Base-by-base conservation (phyloP, 2,797 vertebrate genomes). In the Agapornis canus region DNA sequence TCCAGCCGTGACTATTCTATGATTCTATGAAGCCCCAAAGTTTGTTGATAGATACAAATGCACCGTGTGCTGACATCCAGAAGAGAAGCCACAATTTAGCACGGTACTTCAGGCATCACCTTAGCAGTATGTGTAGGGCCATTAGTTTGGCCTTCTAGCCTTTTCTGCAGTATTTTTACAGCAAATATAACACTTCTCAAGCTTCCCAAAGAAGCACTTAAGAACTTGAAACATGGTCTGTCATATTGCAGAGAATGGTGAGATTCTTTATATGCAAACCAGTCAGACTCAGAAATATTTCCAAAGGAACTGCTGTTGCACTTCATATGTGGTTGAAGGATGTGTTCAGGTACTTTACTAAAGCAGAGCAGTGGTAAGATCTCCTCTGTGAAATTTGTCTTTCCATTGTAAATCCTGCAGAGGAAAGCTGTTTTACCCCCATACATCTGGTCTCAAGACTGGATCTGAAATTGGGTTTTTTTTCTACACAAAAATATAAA, bases 41-140 rank as follows among this genome's bases (percentile, higher is more conserved):
- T 70, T 76, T 94, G 8, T 47, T 65, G 43, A 47, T 23, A 73
- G 48, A 49, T 51, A 43, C 17, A 72, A 65, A 51, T 12, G 9
- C 0, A 0, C 48, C 2, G 0, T 18, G 27, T 56, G 37, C 42
- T 65, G 54, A 39, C 65, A 72, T 20, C 26, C 27, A 22, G 17
- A 64, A 68, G 35, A 87, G 27, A 95, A 92, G 21, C 13, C 52
- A 68, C 49, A 72, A 78, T 7, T 70, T 17, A 79, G 6, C 22
- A 23, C 2, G 1, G 26, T 52, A 27, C 47, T 59, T 73, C 37
- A 86, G 20, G 37, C n/a, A 31, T 68, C 5, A 1, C 49, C 42
- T 43, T 77, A 68, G 32, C 0, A 0, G 21, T 19, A 15, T 23
- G 11, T 25, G 8, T 25, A 60, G 21, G 22, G 13, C 49, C 42